These are phyloP conservation scores for Momotus momota DNA, from an alignment of 2,797 vertebrate species.

Conservation along the genomic window DNA sequence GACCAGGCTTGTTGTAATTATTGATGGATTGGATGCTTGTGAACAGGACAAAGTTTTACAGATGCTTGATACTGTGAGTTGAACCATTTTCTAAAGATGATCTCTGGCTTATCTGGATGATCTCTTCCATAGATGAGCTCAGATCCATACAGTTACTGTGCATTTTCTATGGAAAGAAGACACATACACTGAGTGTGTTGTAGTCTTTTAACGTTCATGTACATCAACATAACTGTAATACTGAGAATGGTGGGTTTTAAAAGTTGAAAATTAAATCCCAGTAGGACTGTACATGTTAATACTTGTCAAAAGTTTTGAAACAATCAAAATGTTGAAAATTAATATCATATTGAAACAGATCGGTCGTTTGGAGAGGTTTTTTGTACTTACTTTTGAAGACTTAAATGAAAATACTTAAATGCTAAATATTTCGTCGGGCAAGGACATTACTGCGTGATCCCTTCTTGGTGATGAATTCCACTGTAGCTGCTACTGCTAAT, in stretches of 20 bases:
- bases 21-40: conserved; percentile 95
- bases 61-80: conserved; percentile 95
- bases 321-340: not conserved
- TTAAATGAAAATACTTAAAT: not conserved
- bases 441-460: not conserved
- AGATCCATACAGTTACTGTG: not conserved
- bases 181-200: not conserved
- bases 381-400: not conserved
- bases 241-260: not conserved
- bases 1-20: conserved; percentile 93
- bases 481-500: not conserved
- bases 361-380: not conserved
- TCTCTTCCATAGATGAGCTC: not conserved
- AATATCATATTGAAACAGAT: not conserved
- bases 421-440: not conserved
- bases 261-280: not conserved
- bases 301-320: not conserved
- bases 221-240: not conserved
- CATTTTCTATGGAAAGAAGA: not conserved
- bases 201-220: not conserved
- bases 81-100: not conserved
- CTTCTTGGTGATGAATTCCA: not conserved
- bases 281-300: not conserved
- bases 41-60: conserved; percentile 98
- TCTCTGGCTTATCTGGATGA: not conserved